Conservation (phyloP, 2,113 vertebrate genomes). For the Struthio camelus region DNA sequence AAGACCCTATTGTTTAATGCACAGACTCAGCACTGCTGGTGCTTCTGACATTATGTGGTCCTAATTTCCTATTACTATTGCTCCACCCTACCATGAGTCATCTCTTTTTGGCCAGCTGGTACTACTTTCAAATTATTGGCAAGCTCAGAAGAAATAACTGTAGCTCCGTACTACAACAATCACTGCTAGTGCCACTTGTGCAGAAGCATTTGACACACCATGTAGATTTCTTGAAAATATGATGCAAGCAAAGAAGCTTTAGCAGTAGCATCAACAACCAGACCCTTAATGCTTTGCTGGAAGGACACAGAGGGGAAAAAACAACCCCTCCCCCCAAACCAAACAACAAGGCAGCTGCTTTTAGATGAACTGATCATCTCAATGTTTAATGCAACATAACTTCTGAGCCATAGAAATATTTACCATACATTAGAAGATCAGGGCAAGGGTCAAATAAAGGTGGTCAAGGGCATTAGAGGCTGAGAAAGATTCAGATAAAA, state of each 20-base stretch:
- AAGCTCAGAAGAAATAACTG: neutral
- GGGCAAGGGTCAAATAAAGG: neutral
- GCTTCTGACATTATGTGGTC: neutral
- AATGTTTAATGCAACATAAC: neutral
- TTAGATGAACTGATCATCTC: neutral
- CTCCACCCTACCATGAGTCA: neutral
- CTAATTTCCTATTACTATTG: neutral
- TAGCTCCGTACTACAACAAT: neutral
- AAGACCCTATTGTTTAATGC: neutral
- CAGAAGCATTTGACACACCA: neutral
- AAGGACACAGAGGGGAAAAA: neutral
- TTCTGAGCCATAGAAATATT: neutral
- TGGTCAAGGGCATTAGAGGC: neutral
- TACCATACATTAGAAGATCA: neutral
- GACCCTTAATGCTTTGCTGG: neutral
- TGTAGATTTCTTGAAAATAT: neutral
- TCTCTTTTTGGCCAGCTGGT: neutral
- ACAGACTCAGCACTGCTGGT: neutral
- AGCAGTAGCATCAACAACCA: neutral
- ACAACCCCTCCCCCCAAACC: too few relatives aligned
- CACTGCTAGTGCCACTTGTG: accelerated
- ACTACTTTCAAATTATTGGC: neutral
- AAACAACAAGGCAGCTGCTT: neutral
- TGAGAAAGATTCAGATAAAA: too few relatives aligned
- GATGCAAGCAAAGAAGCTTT: neutral